Conservation (phyloP, 2,113 vertebrate genomes). For the Columba livia region DNA sequence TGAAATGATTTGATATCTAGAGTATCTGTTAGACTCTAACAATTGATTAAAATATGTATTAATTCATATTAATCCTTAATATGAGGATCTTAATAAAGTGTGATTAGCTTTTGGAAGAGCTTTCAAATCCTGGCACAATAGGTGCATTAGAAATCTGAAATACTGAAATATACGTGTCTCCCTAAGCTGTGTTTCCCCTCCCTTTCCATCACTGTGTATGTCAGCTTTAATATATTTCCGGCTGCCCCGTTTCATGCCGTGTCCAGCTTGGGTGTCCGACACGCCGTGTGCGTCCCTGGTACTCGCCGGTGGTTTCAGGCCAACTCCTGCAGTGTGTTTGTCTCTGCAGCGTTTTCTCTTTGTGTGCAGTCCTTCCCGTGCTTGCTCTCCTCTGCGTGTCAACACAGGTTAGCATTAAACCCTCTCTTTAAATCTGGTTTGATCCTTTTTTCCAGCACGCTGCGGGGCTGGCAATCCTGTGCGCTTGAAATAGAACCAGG, state of each 20-base stretch:
- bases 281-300: not conserved
- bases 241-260: not conserved
- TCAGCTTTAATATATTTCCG: not conserved
- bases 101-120: not conserved
- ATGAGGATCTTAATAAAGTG: not conserved
- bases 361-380: not conserved
- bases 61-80: not conserved
- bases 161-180: not conserved
- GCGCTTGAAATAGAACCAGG: not conserved
- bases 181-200: not conserved
- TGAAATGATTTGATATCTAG: not conserved
- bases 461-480: not conserved
- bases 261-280: not conserved
- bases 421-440: not conserved
- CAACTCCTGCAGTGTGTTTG: not conserved
- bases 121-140: not conserved
- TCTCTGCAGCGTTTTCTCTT: not conserved
- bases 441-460: not conserved
- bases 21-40: not conserved
- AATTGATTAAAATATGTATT: not conserved
- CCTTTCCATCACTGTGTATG: accelerated
- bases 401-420: not conserved
- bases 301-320: not conserved
- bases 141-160: not conserved
- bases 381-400: not conserved